Base-by-base conservation (phyloP, 1,140 invertebrate species). In the Aphaenogaster floridana region DNA sequence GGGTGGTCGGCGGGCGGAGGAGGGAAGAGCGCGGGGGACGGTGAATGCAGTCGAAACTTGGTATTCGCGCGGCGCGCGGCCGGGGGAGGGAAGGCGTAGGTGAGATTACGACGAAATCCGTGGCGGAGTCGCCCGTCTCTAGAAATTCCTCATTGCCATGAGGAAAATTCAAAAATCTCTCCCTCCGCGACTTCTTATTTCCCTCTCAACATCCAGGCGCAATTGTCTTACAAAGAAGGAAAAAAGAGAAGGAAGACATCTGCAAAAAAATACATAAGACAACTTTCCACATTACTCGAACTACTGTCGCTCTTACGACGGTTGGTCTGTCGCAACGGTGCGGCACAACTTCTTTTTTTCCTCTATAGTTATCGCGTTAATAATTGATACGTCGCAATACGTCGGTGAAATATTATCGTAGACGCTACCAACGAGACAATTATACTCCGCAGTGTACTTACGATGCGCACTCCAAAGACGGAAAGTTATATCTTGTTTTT, bases 71-170 rank as follows among this genome's bases (percentile, higher is more conserved):
- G 39, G 15, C 57, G 74, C 74, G 54, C 48, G 61, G 36, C 34
- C 45, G 42, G 34, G 52, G 64, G 88, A 34, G 54, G n/a, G 77
- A 50, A 87, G 66, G 79, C 88, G 89, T 88, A 87, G 86, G 87
- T 89, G 88, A 92, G 90, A 93, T 92, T 89, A 91, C 74, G 48
- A 54, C 54, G 86, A 89, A 92, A 91, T 90, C 80, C 88, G 90
- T 88, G 92, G 89, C 87, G 85, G 88, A 87, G 89, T 87, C 91
- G 90, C 88, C 88, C 86, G 79, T 83, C 42, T 34, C 6, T 39
- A 7, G 54, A 0, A 28, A 28, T 28, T 28, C 28, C 28, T 28
- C 7, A 28, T 52, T 42, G 63, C 64, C 50, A 52, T 68, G 79
- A 81, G 64, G 64, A 71, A 81, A 81, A 71, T 81, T 71, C 52